Percentiles rank a stretch among this genome's conserved stretches.
phyloP scores from a whole-genome alignment of 2,888 invertebrate species.

The Acleris holmiana region DNA sequence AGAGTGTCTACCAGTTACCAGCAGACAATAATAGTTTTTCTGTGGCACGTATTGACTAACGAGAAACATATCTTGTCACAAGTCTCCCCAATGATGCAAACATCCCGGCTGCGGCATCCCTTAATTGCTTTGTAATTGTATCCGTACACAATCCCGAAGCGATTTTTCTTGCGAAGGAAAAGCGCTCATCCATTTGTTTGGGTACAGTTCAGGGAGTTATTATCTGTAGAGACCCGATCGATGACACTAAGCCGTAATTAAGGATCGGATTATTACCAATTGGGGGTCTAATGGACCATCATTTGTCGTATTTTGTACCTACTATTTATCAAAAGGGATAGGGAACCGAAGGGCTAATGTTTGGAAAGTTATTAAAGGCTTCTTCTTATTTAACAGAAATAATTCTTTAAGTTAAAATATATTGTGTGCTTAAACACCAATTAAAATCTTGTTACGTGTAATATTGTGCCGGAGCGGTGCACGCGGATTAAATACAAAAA shows the following conservation, averaged over 20 bases:
- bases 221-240: constrained; percentile 40
- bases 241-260: constrained; percentile 47
- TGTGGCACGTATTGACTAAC: too few species aligned
- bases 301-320: constrained; percentile 34
- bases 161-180: constrained; percentile 24
- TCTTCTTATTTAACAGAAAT: background rate
- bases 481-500: constrained; percentile 77
- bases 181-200: constrained; percentile 33
- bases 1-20: too few species aligned
- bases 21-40: too few species aligned
- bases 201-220: constrained; percentile 34
- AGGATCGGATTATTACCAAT: constrained; percentile 44
- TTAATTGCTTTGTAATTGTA: constrained; percentile 31
- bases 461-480: constrained; percentile 49
- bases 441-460: constrained; percentile 67
- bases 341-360: background rate
- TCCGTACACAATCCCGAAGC: constrained; percentile 28
- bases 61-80: too few species aligned
- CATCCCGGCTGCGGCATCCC: constrained; percentile 8
- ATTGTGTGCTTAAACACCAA: constrained; percentile 45
- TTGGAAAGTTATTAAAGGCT: constrained; percentile 9
- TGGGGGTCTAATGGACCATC: constrained; percentile 42
- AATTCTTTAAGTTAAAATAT: constrained; percentile 2
- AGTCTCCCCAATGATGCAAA: constrained; percentile 7
- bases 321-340: constrained; percentile 27